These are phyloP conservation scores for Scolanthus callimorphus DNA, from an alignment of 92 coral and sea anemone genomes.

Conservation along the genomic window DNA sequence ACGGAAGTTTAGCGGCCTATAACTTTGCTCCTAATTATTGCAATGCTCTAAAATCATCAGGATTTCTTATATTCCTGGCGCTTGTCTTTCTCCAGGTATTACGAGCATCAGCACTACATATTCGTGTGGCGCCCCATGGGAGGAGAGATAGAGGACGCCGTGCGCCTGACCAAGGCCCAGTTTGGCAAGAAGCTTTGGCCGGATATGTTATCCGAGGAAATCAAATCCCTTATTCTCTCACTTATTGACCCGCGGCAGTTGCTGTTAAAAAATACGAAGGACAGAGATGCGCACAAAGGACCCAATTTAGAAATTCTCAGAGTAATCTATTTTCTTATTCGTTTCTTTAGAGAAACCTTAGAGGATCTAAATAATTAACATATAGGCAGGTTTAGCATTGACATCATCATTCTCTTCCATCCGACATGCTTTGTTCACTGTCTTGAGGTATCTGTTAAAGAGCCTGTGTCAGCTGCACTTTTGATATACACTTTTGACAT, in stretches of 20 bases:
- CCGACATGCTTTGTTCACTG: too few species aligned
- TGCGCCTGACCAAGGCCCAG: slow-evolving; percentile 71
- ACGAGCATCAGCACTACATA: slow-evolving; percentile 63
- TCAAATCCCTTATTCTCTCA: slow-evolving; percentile 56
- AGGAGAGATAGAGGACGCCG: slow-evolving; percentile 92
- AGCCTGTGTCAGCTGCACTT: too few species aligned
- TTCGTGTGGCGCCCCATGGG: slow-evolving; percentile 83
- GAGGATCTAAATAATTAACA: too few species aligned
- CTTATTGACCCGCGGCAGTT: slow-evolving; percentile 60
- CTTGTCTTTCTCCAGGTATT: too few species aligned
- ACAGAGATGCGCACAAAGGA: slow-evolving; percentile 53
- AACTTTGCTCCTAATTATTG: too few species aligned
- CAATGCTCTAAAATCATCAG: too few species aligned
- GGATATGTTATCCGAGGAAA: slow-evolving; percentile 59
- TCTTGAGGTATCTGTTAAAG: too few species aligned
- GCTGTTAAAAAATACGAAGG: slow-evolving; percentile 49
- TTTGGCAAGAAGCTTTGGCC: slow-evolving; percentile 95
- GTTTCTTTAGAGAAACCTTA: slow-evolving; percentile 59
- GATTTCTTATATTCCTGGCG: too few species aligned
- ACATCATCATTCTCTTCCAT: too few species aligned
- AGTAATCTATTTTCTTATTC: slow-evolving; percentile 64
- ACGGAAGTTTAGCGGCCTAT: too few species aligned
- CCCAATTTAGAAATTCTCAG: slow-evolving; percentile 82
- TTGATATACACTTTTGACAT: too few species aligned
- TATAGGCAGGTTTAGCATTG: too few species aligned